phyloP scores from a whole-genome alignment of 2,888 invertebrate species.

The Folsomia candida region DNA sequence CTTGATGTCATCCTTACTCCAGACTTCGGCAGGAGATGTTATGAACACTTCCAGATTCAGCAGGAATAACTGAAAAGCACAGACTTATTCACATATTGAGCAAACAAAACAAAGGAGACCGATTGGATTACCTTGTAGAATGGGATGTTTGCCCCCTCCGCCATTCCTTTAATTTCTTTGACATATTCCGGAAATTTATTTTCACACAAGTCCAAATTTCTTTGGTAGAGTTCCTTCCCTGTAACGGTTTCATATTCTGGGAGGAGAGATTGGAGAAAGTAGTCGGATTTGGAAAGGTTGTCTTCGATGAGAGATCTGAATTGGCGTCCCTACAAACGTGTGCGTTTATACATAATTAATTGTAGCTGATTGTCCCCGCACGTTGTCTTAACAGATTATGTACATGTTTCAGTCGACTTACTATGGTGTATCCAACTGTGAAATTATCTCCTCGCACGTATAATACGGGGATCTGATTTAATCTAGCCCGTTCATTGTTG shows the following conservation, averaged over 20 bases:
- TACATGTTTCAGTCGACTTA: neutral
- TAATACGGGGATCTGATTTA: constrained; percentile 6
- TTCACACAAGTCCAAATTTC: constrained; percentile 67
- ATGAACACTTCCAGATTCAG: constrained; percentile 68
- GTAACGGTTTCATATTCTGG: constrained; percentile 68
- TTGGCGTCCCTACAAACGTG: constrained; percentile 67
- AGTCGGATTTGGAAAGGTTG: constrained; percentile 62
- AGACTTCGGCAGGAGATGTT: constrained; percentile 16
- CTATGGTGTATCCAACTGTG: constrained; percentile 4
- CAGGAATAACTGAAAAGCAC: constrained; percentile 67
- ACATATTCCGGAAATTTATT: constrained; percentile 76
- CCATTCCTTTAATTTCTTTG: constrained; percentile 77
- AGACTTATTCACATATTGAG: neutral
- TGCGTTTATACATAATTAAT: neutral
- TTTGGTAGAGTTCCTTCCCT: constrained; percentile 71
- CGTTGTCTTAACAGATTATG: neutral
- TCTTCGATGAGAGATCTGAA: constrained; percentile 71
- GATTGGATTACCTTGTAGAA: constrained; percentile 70
- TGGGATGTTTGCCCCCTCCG: constrained; percentile 78
- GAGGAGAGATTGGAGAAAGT: constrained; percentile 67
- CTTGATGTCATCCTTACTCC: constrained; percentile 3
- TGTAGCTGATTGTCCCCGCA: neutral
- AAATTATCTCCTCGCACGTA: neutral
- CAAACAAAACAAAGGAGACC: neutral
- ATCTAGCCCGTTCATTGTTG: too few relatives aligned